Base-by-base conservation (phyloP, 2,113 vertebrate genomes). In the Solea solea region DNA sequence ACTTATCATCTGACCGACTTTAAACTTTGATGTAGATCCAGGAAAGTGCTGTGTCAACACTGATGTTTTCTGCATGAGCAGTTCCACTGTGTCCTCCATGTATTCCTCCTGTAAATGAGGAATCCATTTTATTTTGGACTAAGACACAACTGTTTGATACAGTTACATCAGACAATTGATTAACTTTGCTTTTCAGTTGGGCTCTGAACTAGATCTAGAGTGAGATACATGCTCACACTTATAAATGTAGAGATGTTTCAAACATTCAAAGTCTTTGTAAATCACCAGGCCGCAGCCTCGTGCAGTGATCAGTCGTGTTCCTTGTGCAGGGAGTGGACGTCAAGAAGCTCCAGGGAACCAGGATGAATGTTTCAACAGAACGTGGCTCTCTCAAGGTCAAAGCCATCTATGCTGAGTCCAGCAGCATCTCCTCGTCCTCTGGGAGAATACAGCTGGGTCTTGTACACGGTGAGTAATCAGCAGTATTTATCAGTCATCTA, bases 291-390 rank as follows among this genome's bases (percentile, higher is more conserved):
- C 15, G 2, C 5, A 13, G 4, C 11, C 45, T 11, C 15, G 59
- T 69, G 69, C 9, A 13, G 13, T 80, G 49, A 71, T 62, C 12
- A 12, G 10, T 16, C 73, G 77, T 76, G 1, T 84, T 41, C 82
- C 42, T 89, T 82, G 10, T 83, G 9, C 81, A 99, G 96, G 92
- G 78, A 46, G 95, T 98, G 71, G 92, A 93, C 59, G 72, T 97
- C 80, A 95, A 96, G 89, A 99, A 99, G 90, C 91, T 99, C 39
- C 96, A 98, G 80, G 97, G 97, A 72, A 95, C 94, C 66, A 91
- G 72, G 34, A 91, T 98, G 92, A 96, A 93, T 34, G 89, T 99
- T 88, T 95, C 94, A 54, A 97, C 95, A 57, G 94, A 97, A 66
- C 88, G 88, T 39, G 97, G 97, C 51, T 80, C 93, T 65, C 84